Evolutionary conservation across 2,888 invertebrate genomes (phyloP).

Genomic region (Phortica okadai): DNA sequence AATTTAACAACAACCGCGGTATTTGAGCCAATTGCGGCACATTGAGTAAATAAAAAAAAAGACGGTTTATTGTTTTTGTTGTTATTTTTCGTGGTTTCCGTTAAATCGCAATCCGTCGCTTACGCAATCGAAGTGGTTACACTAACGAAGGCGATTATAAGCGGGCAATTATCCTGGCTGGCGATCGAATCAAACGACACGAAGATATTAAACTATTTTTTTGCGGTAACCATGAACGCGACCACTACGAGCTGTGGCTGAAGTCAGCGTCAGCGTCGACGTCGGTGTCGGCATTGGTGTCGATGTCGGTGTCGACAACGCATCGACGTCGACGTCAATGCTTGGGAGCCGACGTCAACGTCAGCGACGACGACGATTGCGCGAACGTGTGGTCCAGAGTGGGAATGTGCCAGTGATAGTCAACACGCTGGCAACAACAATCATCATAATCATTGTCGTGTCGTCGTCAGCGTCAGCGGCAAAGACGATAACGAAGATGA

Average conservation of each 20-base stretch:
- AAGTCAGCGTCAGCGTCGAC: conserved; percentile 59
- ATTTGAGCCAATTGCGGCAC: background rate
- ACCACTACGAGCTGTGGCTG: conserved; percentile 74
- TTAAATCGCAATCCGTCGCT: background rate
- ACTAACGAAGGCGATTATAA: background rate
- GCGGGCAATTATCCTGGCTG: conserved; percentile 45
- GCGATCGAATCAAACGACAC: conserved; percentile 76
- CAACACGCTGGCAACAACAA: conserved; percentile 43
- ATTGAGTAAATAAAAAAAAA: no score
- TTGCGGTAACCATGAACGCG: conserved; percentile 77
- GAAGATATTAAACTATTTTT: conserved; percentile 76
- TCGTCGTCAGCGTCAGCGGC: conserved; percentile 50
- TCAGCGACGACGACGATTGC: conserved; percentile 32
- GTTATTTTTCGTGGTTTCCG: background rate
- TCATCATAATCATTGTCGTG: conserved; percentile 55
- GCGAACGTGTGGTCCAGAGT: background rate
- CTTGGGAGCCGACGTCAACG: conserved; percentile 23
- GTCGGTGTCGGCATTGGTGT: conserved; percentile 39
- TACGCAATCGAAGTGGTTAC: background rate
- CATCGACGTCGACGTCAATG: conserved; percentile 30
- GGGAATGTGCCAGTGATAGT: conserved; percentile 1
- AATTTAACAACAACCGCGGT: background rate
- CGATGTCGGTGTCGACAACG: conserved; percentile 35
- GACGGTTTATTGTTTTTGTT: background rate
- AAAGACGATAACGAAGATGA: conserved; percentile 49